Conservation (phyloP, 2,797 vertebrate species). For the Discoglossus pictus region DNA sequence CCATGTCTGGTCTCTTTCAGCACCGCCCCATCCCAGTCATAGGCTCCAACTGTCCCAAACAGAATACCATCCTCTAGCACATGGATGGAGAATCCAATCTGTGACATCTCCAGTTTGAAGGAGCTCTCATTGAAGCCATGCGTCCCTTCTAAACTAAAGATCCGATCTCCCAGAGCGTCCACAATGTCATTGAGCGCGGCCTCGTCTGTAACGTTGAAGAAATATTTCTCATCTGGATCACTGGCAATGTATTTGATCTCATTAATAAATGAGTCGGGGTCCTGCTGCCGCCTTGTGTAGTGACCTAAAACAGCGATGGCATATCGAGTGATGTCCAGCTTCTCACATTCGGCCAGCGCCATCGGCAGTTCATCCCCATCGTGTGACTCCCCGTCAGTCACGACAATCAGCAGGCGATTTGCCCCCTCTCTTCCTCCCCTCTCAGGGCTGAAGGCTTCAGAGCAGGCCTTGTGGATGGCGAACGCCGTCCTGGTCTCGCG, state of each 20-base stretch:
- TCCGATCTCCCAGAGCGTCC: constrained; percentile 89
- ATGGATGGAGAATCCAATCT: constrained; percentile 92
- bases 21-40: constrained; percentile 91
- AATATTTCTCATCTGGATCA: constrained; percentile 89
- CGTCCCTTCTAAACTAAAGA: constrained; percentile 93
- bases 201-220: constrained; percentile 95
- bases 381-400: constrained; percentile 94
- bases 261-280: constrained; percentile 86
- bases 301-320: constrained; percentile 93
- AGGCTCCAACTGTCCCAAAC: constrained; percentile 93
- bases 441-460: constrained; percentile 84
- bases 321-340: constrained; percentile 86
- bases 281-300: constrained; percentile 89
- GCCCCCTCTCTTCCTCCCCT: constrained; percentile 83
- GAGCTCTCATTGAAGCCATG: constrained; percentile 88
- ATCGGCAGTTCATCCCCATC: constrained; percentile 86
- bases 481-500: constrained; percentile 87
- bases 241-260: constrained; percentile 94
- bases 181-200: constrained; percentile 93
- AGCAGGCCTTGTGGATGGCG: constrained; percentile 84
- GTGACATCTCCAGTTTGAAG: constrained; percentile 95
- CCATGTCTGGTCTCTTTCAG: constrained; percentile 76
- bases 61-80: constrained; percentile 87
- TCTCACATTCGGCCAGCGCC: constrained; percentile 80
- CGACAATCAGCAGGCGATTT: constrained; percentile 88